Base-by-base conservation (phyloP, 2,797 vertebrate species). In the Dicrostonyx torquatus region DNA sequence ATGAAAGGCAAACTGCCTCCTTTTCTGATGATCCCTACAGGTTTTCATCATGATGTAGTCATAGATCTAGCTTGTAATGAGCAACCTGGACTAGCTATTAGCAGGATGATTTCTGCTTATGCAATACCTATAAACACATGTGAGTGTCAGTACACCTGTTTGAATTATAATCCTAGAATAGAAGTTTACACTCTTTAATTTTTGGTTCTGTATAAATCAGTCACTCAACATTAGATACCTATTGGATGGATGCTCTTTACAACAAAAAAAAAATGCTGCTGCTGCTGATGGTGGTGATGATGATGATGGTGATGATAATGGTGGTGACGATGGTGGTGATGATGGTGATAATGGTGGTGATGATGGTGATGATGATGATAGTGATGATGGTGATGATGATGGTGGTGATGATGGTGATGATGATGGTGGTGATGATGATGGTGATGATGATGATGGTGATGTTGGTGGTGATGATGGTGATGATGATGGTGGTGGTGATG, bases 381-480 rank as follows among this genome's bases (percentile, higher is more conserved):
- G 8, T n/a, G 26, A 4, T 4, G n/a, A 53, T 29, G 31, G 14
- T 6, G 22, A 11, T 48, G 60, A 4, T 20, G 26, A 6, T 11
- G 15, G 6, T 37, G 26, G 3, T 3, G 37, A 45, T 29, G 31
- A 1, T 22, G 45, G 5, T 11, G 24, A 0, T 58, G 45, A 48
- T 48, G 3, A 1, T 55, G 55, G 1, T 55, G 1, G 0, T 55
- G 18, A 0, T 55, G 18, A 0, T 50, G 50, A 4, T 55, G 6
- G 3, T 18, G 26, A 6, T 11, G 13, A 5, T 37, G 22, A 4
- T 4, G 26, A 48, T 29, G 24, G 0, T 22, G 60, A 4, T 14
- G 18, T 0, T 55, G 53, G 2, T 55, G 6, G 0, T 55, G 17
- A 1, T 55, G 55, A 2, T 55, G 6, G 0, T 55, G 18, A 0